Base-by-base conservation (phyloP, 1,140 invertebrate species). In the Ceratitis capitata region DNA sequence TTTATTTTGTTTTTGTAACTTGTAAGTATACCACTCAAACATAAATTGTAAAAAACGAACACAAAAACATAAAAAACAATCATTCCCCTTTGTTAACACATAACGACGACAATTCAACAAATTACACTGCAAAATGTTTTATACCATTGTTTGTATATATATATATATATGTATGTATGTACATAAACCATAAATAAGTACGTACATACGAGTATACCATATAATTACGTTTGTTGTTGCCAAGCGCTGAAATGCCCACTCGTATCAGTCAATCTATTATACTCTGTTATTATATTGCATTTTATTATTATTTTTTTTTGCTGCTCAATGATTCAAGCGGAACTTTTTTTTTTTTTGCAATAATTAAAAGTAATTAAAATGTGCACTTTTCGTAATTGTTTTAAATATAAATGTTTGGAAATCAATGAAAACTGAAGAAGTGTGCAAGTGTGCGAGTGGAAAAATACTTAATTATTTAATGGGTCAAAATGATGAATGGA, bases 331-430 rank as follows among this genome's bases (percentile, higher is more conserved):
- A 35, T 69, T 32, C n/a, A 69, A 69, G 61, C 61, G 61, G 32
- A 69, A 69, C 29, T 19, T 69, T 69, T 69, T 14, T 19, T 69
- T 69, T 69, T 35, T 12, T 9, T 35, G 61, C 61, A 69, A 69
- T n/a, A n/a, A n/a, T 69, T 69, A 69, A 69, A 69, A 69, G 4
- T n/a, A n/a, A 69, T 69, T 39, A 69, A 69, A 69, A 39, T 39
- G 61, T 69, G 61, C 39, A 32, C n/a, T 32, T 39, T n/a, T 69
- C 39, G n/a, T 39, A 35, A 69, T 69, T 35, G 16, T 19, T 69
- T 69, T 69, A 69, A 35, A 35, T 19, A 53, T 19, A 61, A 61
- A 35, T 16, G 61, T 69, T 69, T 69, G 4, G 29, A 69, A 69
- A 69, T 32, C 35, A 58, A 14, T 69, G 16, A 69, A n/a, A n/a